These are phyloP conservation scores for Apis cerana DNA, from an alignment of 1,140 invertebrate genomes.

Conservation along the genomic window DNA sequence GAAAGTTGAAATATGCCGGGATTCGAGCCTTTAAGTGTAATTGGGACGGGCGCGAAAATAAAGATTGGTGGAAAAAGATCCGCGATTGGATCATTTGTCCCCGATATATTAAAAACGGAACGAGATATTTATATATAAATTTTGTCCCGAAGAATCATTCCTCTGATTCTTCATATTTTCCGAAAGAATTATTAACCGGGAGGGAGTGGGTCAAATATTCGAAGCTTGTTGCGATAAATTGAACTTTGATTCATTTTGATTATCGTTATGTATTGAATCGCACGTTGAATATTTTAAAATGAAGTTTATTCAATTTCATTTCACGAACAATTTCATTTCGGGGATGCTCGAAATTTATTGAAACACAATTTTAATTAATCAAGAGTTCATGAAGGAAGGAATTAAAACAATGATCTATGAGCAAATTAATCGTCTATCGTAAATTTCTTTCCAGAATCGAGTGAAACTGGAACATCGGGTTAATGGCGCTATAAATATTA, in stretches of 20 bases:
- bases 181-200: not conserved
- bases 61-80: not conserved
- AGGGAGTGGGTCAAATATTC: not conserved
- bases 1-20: conserved; percentile 9
- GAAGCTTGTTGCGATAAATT: not conserved
- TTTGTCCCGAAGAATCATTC: not conserved
- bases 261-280: not conserved
- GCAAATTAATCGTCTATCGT: no score
- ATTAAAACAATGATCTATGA: no score
- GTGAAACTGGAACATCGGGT: not conserved
- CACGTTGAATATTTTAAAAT: not conserved
- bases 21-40: conserved; percentile 28
- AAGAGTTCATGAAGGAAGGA: no score
- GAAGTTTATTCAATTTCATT: no score
- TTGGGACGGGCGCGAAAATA: not conserved
- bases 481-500: not conserved
- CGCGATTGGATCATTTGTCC: not conserved
- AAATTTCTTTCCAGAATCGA: not conserved
- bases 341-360: no score
- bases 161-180: no score
- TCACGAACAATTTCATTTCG: no score
- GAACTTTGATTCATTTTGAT: not conserved
- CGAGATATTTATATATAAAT: not conserved
- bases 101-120: not conserved
- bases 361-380: no score